phyloP scores from a whole-genome alignment of 2,888 invertebrate genomes.

The Hesperia comma region DNA sequence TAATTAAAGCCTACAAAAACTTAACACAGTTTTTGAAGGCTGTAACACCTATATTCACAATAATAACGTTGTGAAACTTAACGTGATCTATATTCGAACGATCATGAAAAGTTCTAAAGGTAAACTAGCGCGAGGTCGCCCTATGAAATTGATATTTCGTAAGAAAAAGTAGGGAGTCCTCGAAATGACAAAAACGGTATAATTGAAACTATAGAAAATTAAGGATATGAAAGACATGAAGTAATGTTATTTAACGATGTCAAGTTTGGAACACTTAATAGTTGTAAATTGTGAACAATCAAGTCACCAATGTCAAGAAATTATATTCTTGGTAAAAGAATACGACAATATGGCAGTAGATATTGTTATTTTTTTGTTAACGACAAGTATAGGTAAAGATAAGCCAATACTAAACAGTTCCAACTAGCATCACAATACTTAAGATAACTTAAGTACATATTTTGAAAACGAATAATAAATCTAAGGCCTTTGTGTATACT shows the following conservation, averaged over 20 bases:
- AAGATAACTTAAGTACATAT: constrained; percentile 15
- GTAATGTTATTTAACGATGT: neutral
- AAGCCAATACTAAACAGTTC: neutral
- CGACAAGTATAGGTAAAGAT: neutral
- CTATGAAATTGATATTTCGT: constrained; percentile 43
- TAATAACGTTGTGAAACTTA: constrained; percentile 47
- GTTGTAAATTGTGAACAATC: neutral
- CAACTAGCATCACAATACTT: constrained; percentile 13
- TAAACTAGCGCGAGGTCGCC: constrained; percentile 57
- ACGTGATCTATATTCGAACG: constrained; percentile 51
- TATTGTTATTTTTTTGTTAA: neutral
- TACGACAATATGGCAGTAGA: neutral
- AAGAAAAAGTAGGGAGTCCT: constrained; percentile 28
- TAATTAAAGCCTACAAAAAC: constrained; percentile 14
- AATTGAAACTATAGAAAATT: neutral
- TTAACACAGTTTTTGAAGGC: constrained; percentile 12
- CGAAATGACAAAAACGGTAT: constrained; percentile 9
- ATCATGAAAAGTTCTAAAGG: constrained; percentile 51
- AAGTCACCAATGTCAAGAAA: too few relatives aligned
- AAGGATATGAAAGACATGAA: neutral
- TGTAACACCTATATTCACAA: constrained; percentile 11
- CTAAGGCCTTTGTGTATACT: constrained; percentile 22
- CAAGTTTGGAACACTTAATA: constrained; percentile 3
- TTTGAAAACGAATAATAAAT: constrained; percentile 15
- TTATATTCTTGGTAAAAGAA: neutral